Percentiles rank a stretch among this genome's conserved stretches.
phyloP scores from a whole-genome alignment of 2,888 invertebrate genomes.

The Nematopogon swammerdamellus region DNA sequence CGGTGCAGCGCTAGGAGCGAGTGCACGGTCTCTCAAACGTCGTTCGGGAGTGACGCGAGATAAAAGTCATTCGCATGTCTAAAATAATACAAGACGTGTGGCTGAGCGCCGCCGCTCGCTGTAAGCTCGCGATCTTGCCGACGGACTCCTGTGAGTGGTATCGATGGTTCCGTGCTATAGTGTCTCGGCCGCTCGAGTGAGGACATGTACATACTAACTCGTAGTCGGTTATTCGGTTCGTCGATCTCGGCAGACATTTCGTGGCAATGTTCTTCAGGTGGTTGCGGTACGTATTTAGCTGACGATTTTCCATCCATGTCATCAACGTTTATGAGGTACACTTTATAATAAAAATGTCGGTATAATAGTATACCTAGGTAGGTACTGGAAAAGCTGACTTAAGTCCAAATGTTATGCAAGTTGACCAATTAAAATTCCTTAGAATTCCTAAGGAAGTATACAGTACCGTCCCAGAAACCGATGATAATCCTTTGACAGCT shows the following conservation, averaged over 20 bases:
- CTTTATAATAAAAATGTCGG: no score
- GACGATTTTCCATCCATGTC: no score
- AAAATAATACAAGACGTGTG: not conserved
- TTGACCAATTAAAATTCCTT: no score
- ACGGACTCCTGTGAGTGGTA: slow-evolving; percentile 17
- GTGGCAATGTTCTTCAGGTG: slow-evolving; percentile 40
- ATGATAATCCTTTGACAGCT: no score
- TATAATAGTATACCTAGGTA: no score
- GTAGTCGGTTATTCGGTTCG: slow-evolving; percentile 38
- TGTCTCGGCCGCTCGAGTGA: slow-evolving; percentile 36
- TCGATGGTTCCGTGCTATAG: slow-evolving; percentile 32
- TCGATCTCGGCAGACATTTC: slow-evolving; percentile 32
- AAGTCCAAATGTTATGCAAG: no score
- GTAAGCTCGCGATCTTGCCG: not conserved
- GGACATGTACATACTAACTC: slow-evolving; percentile 52
- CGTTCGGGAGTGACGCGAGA: no score
- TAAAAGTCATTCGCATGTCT: not conserved
- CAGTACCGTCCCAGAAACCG: no score
- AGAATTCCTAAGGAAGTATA: no score
- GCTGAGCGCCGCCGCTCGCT: not conserved
- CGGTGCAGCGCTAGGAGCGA: not conserved
- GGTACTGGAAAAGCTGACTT: no score
- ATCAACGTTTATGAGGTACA: no score
- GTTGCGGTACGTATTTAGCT: slow-evolving; percentile 15
- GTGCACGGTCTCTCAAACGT: no score